Conservation (phyloP, 2,113 vertebrate genomes). For the Anguilla rostrata region DNA sequence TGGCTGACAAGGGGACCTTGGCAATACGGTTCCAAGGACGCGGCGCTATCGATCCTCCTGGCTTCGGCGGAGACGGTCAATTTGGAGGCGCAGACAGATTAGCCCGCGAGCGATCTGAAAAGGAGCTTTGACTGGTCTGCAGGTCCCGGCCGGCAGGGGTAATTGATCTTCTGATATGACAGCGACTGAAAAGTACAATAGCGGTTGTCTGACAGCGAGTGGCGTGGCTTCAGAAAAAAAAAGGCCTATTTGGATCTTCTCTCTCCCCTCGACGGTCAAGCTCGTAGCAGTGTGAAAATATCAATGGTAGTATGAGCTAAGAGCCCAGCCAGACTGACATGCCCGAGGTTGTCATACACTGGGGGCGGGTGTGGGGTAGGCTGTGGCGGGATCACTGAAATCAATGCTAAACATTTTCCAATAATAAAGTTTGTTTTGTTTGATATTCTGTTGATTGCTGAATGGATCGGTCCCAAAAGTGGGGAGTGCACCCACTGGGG, state of each 20-base stretch:
- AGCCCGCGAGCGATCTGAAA: conserved; percentile 35
- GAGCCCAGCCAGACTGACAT: background rate
- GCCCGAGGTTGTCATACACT: too few relatives aligned
- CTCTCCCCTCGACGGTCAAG: background rate
- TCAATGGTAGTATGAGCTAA: background rate
- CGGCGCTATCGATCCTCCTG: conserved; percentile 48
- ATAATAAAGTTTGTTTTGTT: background rate
- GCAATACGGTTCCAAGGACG: conserved; percentile 49
- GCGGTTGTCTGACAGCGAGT: background rate
- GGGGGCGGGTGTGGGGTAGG: too few relatives aligned
- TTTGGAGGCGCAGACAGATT: conserved; percentile 48
- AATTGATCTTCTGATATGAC: conserved; percentile 24
- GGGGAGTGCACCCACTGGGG: too few relatives aligned
- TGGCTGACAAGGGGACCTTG: conserved; percentile 45
- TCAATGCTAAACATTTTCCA: background rate
- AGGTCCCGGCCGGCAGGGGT: conserved; percentile 20
- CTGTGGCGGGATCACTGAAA: background rate
- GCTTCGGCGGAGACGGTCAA: conserved; percentile 34
- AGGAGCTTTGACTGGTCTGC: background rate
- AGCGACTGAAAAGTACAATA: background rate
- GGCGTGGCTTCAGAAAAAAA: background rate
- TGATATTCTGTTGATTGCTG: background rate
- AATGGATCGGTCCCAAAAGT: too few relatives aligned
- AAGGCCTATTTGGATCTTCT: background rate
- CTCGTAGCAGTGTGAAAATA: background rate